Base-by-base conservation (phyloP, 2,888 invertebrate genomes). In the Tetrapedia diversipes region DNA sequence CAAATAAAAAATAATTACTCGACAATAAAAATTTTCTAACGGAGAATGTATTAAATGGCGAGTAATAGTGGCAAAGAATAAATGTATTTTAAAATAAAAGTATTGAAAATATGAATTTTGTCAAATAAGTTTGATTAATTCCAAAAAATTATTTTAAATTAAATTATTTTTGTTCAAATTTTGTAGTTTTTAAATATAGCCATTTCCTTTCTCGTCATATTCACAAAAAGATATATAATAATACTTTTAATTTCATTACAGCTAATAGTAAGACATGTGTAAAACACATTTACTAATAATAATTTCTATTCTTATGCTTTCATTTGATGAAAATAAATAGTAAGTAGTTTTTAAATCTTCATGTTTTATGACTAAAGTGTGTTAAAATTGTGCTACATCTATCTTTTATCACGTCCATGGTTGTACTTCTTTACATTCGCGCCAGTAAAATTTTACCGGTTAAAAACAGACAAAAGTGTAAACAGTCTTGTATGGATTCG, bases 401-500 rank as follows among this genome's bases (percentile, higher is more conserved):
- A 49, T 19, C 4, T 2, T 22, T 22, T 22, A 34, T 34, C 19
- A 22, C 14, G 19, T 34, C 22, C 14, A 34, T 54, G 29, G 29
- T 51, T 32, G 4, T 19, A 29, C 29, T 63, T 37, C n/a, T 37
- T 43, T 57, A 22, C 14, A 51, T 47, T 49, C 27, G 24, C 24
- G 39, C 19, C 37, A 47, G 47, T 19, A 34, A 22, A 16, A 14
- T 56, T 37, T 39, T 57, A 57, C 56, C 43, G 47, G 19, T 16
- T 59, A 22, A 45, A 60, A 49, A n/a, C 45, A 53, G 41, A 27
- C 53, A 54, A 43, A 60, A 19, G 16, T 41, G 22, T 72, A 79
- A 78, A 78, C 56, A 75, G 65, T 60, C 59, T 11, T 66, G 56
- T 47, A 73, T 76, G 81, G 57, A 73, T 61, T 68, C 51, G 22